phyloP scores from a whole-genome alignment of 2,113 vertebrate genomes.

The Amblyopsis rosae region DNA sequence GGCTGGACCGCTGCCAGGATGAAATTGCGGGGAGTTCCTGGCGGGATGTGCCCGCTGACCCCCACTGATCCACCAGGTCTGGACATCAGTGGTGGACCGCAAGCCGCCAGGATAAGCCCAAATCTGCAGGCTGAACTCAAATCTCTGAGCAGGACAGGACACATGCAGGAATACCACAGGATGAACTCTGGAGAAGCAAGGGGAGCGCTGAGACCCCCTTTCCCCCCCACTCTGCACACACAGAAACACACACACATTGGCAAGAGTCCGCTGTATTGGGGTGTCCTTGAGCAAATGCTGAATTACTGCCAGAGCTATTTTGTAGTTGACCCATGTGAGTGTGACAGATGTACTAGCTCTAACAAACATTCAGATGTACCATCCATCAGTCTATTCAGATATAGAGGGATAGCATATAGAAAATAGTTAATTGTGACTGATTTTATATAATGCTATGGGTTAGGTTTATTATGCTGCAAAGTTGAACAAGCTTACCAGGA shows the following conservation, averaged over 20 bases:
- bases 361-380: too few species aligned
- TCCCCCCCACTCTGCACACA: slow-evolving; percentile 7
- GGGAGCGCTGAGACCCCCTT: slow-evolving; percentile 20
- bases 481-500: slow-evolving; percentile 75
- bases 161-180: not conserved
- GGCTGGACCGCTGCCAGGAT: slow-evolving; percentile 56
- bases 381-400: too few species aligned
- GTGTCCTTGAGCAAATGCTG: slow-evolving; percentile 42
- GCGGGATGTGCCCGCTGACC: slow-evolving; percentile 42
- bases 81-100: slow-evolving; percentile 31
- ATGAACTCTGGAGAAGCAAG: slow-evolving; percentile 3
- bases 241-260: not conserved
- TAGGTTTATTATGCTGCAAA: too few species aligned
- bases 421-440: too few species aligned
- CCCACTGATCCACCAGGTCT: slow-evolving; percentile 40
- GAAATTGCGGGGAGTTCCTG: slow-evolving; percentile 51
- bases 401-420: too few species aligned
- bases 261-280: not conserved
- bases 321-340: not conserved
- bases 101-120: slow-evolving; percentile 46
- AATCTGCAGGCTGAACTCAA: slow-evolving; percentile 60
- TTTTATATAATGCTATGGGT: too few species aligned
- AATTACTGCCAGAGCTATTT: not conserved
- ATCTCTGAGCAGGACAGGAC: slow-evolving; percentile 21
- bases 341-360: too few species aligned